phyloP scores from a whole-genome alignment of 2,888 invertebrate genomes.

The Caenorhabditis sp. region DNA sequence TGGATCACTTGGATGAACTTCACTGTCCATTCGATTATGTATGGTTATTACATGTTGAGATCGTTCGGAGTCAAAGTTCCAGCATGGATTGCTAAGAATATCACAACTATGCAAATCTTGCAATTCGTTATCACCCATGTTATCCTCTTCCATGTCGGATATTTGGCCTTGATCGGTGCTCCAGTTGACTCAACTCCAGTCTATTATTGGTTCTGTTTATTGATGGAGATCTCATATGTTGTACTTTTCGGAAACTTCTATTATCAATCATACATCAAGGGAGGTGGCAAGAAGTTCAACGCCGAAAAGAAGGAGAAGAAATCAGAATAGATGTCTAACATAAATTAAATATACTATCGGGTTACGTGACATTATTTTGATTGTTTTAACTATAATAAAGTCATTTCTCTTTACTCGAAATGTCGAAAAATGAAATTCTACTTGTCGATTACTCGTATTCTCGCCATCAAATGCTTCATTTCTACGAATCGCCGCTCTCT shows the following conservation, averaged over 20 bases:
- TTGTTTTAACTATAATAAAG: background rate
- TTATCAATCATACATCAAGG: constrained; percentile 62
- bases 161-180: constrained; percentile 39
- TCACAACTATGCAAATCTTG: constrained; percentile 65
- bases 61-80: constrained; percentile 68
- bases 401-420: constrained; percentile 1
- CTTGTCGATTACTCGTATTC: background rate
- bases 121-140: constrained; percentile 65
- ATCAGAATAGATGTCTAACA: background rate
- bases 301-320: constrained; percentile 44
- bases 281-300: constrained; percentile 58
- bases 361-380: background rate
- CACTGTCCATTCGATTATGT: constrained; percentile 60
- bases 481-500: constrained; percentile 28
- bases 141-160: constrained; percentile 63
- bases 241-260: constrained; percentile 68
- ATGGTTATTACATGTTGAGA: constrained; percentile 67
- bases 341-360: background rate
- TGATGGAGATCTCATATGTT: constrained; percentile 67
- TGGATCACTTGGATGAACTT: constrained; percentile 70
- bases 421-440: background rate
- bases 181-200: constrained; percentile 34
- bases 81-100: constrained; percentile 61
- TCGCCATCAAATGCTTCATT: constrained; percentile 19
- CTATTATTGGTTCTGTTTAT: constrained; percentile 46